phyloP scores from a whole-genome alignment of 1,140 invertebrate species.

The Plutomurus gul region DNA sequence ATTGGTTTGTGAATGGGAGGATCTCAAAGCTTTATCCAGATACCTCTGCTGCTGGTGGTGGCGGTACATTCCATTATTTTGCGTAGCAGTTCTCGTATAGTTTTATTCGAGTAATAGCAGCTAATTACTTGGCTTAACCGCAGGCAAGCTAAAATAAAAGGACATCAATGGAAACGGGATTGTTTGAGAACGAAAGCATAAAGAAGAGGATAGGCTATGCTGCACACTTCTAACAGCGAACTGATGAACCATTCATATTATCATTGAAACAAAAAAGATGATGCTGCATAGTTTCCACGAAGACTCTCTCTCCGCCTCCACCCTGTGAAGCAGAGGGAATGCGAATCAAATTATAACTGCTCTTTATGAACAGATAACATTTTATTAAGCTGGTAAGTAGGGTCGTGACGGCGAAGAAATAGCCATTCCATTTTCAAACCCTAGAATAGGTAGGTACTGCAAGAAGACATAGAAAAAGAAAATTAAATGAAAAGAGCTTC shows the following conservation, averaged over 20 bases:
- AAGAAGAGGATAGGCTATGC: neutral
- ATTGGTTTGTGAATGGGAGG: too few species aligned
- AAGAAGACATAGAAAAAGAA: neutral
- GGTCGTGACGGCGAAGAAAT: neutral
- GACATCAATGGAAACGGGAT: conserved; percentile 7
- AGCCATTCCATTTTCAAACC: neutral
- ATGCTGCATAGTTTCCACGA: neutral
- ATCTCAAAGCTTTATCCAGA: neutral
- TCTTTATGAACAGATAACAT: conserved; percentile 14
- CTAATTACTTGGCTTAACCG: conserved; percentile 6
- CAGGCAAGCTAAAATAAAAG: neutral
- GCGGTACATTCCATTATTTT: neutral
- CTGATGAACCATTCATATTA: conserved; percentile 1
- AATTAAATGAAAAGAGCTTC: neutral
- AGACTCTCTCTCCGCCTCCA: neutral
- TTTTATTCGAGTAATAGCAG: neutral
- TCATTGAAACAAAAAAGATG: neutral
- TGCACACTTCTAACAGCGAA: neutral
- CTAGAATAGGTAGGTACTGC: too few species aligned
- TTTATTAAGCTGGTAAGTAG: neutral
- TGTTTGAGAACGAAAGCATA: neutral
- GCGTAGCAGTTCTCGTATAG: neutral
- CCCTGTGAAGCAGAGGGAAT: neutral
- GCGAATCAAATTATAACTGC: neutral
- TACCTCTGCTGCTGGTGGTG: too few species aligned